Base-by-base conservation (phyloP, 2,888 invertebrate species). In the Linnaemya tessellans region DNA sequence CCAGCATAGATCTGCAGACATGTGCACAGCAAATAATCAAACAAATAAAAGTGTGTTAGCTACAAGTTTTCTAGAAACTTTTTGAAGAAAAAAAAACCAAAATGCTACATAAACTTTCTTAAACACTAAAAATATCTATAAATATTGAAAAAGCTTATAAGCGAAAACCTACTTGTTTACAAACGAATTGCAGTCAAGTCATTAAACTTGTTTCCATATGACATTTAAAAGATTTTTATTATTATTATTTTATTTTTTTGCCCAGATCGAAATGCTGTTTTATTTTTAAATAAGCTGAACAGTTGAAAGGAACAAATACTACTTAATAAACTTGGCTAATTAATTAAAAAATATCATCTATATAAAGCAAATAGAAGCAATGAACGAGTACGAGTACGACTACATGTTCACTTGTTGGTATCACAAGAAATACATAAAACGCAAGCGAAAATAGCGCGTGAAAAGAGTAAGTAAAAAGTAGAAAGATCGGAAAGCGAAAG, bases 171-270 rank as follows among this genome's bases (percentile, higher is more conserved):
- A 43, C 38, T 68, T 18, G 35, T 58, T 78, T 49, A 30, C 15
- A 51, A 43, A 79, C 35, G 20, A 64, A 75, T 64, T 70, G 54
- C 78, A 67, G 13, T 74, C 20, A 1, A 68, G 70, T 49, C 75
- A 70, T 67, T 74, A 79, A 82, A 82, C 85, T 82, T 35, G 82
- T 79, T 85, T 85, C 75, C 49, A 35, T 49, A 18, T 81, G 84
- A 85, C 84, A 85, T 85, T 85, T 85, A 79, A 79, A 58, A 73
- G 38, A 64, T 30, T 11, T 43, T 43, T 41, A 60, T 60, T 46
- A 20, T 58, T 30, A 30, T 30, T 30, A 3, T 30, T 30, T 30
- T 58, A 56, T 49, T 0, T 38, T 74, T 43, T 60, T 51, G 7
- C 25, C 18, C 13, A 51, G 41, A 18, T 75, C 25, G 11, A 64